phyloP scores from a whole-genome alignment of 2,888 invertebrate species.

The Drosophila melanocephala region DNA sequence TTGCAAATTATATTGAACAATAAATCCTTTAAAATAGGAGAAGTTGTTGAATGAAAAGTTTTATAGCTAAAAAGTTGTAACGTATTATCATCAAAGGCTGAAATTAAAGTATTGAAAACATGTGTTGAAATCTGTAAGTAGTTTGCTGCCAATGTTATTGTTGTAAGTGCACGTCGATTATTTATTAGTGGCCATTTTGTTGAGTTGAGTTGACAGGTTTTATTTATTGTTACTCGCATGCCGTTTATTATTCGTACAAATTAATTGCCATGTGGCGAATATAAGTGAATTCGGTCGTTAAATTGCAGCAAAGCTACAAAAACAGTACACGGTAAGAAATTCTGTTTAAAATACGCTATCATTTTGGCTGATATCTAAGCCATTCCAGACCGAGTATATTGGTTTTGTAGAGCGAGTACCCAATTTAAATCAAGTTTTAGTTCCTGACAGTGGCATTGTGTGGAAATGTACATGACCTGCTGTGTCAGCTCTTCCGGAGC shows the following conservation, averaged over 20 bases:
- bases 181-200: conserved; percentile 47
- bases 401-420: neutral
- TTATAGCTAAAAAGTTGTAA: neutral
- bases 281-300: conserved; percentile 18
- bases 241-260: conserved; percentile 14
- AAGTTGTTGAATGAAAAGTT: neutral
- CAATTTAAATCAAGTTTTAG: neutral
- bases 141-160: conserved; percentile 9
- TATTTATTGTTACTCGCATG: conserved; percentile 43
- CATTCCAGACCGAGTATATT: neutral
- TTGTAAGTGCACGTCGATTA: conserved; percentile 24
- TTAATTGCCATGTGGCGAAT: conserved; percentile 34
- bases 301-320: conserved; percentile 2
- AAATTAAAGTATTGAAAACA: conserved; percentile 47
- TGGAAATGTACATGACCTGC: conserved; percentile 11
- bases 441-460: conserved; percentile 20
- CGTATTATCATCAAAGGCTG: conserved; percentile 31
- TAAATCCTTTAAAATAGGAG: neutral
- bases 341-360: neutral
- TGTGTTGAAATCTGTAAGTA: conserved; percentile 22
- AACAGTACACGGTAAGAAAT: neutral
- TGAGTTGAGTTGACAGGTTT: conserved; percentile 21
- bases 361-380: neutral
- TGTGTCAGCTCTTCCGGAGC: conserved; percentile 20
- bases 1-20: neutral